Percentiles rank a stretch among this genome's conserved stretches.
Conservation (phyloP, 2,113 vertebrate species). For the Rhegmatorhina hoffmannsi region DNA sequence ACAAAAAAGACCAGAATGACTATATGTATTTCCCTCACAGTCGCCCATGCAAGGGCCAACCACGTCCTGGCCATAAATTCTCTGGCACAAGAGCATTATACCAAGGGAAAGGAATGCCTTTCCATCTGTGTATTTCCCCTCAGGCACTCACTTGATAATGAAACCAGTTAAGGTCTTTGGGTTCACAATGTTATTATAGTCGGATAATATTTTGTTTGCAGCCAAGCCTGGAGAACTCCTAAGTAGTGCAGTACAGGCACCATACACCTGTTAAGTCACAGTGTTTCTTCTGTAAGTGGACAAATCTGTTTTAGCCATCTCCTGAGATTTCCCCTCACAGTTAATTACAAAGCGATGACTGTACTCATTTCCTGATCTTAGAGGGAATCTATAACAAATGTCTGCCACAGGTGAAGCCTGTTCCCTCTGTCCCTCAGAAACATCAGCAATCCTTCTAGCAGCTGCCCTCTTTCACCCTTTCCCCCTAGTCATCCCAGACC, state of each 20-base stretch:
- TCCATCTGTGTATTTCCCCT: slow-evolving; percentile 65
- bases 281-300: slow-evolving; percentile 46
- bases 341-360: slow-evolving; percentile 53
- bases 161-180: slow-evolving; percentile 69
- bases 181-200: slow-evolving; percentile 67
- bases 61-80: slow-evolving; percentile 30
- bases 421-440: background rate
- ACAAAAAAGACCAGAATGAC: background rate
- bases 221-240: slow-evolving; percentile 51
- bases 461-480: background rate
- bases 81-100: slow-evolving; percentile 48
- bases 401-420: slow-evolving; percentile 14
- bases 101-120: slow-evolving; percentile 63
- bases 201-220: slow-evolving; percentile 66
- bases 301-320: slow-evolving; percentile 62
- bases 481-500: rapidly evolving
- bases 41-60: background rate
- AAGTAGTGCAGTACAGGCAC: slow-evolving; percentile 48
- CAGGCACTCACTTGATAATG: slow-evolving; percentile 65
- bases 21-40: background rate
- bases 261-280: slow-evolving; percentile 60
- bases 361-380: slow-evolving; percentile 57
- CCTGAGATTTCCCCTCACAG: slow-evolving; percentile 47
- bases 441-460: background rate
- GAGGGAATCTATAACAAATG: slow-evolving; percentile 40